Evolutionary conservation across 2,888 invertebrate genomes (phyloP), one percentile per base, ranked within the genome.

Genomic region (Drosophila maculinotata): DNA sequence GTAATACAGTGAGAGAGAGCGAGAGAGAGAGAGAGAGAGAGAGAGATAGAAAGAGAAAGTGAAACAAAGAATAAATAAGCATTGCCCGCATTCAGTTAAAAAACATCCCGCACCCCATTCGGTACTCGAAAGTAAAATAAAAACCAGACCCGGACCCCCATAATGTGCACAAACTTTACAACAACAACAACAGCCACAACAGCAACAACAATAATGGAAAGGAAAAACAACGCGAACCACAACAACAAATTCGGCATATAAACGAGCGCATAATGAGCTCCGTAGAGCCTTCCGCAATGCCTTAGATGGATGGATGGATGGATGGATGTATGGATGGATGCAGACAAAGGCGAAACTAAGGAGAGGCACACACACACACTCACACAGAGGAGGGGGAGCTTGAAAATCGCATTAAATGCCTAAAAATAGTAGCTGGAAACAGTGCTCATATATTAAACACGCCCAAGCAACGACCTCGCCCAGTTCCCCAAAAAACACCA

Each of bases 231-330:
- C 2, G 20, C 20, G 20, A 69, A 68, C 81, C 80, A 66, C 84
- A 84, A 74, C 78, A 84, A 87, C 87, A 84, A 88, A 79, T 83
- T 76, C 79, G 83, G 88, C 83, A 82, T 83, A 88, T 87, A 83
- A 83, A 83, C 84, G 87, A 83, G 88, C 87, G 70, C 88, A 86
- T 83, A 88, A 88, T 83, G 87, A 86, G 88, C 87, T 79, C 36
- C 60, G 69, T 67, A 66, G 81, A 82, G 83, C 71, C 71, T 67
- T 54, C 68, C 83, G 80, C 51, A 62, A 68, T 64, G 75, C 39
- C 26, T 57, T 56, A 12, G 58, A 58, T 58, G 73, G 74, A 58
- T 71, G 76, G 65, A 39, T 52, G 66, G n/a, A 15, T 54, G 53
- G 36, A 45, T 54, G 53, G 26, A 53, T 33, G 42, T 14, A n/a